Conservation (phyloP, 2,113 vertebrate genomes). For the Crotalus viridis region DNA sequence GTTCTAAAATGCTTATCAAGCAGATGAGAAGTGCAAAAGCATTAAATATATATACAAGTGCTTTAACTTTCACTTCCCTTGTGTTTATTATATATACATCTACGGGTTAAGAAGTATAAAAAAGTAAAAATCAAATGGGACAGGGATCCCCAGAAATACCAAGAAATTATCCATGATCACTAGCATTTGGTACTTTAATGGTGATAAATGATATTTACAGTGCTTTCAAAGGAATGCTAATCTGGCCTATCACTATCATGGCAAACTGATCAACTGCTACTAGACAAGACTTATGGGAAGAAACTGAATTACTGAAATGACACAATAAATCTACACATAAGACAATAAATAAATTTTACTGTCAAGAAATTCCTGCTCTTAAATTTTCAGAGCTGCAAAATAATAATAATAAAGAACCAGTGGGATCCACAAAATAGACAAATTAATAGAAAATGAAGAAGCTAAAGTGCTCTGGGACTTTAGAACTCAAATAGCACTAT, state of each 20-base stretch:
- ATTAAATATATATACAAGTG: not conserved
- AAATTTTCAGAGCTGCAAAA: not conserved
- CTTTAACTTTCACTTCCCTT: not conserved
- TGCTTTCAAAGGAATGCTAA: not conserved
- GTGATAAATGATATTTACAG: not conserved
- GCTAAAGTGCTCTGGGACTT: not conserved
- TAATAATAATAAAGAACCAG: not conserved
- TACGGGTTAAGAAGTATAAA: not conserved
- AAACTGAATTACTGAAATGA: not conserved
- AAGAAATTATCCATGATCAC: not conserved
- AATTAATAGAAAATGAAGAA: not conserved
- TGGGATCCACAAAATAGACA: not conserved
- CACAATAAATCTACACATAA: not conserved
- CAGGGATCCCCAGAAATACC: not conserved
- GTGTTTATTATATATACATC: not conserved
- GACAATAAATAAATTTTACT: not conserved
- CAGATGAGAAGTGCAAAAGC: not conserved
- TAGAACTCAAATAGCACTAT: not conserved
- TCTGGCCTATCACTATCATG: not conserved
- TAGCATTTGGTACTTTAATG: not conserved
- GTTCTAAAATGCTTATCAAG: not conserved
- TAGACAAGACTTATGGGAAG: not conserved
- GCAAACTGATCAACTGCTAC: not conserved
- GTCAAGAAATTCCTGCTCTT: conserved; percentile 17
- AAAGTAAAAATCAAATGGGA: not conserved